Evolutionary conservation across 2,797 vertebrate species (phyloP), one percentile per base, ranked within the genome.

Genomic region (Moxostoma hubbsi): DNA sequence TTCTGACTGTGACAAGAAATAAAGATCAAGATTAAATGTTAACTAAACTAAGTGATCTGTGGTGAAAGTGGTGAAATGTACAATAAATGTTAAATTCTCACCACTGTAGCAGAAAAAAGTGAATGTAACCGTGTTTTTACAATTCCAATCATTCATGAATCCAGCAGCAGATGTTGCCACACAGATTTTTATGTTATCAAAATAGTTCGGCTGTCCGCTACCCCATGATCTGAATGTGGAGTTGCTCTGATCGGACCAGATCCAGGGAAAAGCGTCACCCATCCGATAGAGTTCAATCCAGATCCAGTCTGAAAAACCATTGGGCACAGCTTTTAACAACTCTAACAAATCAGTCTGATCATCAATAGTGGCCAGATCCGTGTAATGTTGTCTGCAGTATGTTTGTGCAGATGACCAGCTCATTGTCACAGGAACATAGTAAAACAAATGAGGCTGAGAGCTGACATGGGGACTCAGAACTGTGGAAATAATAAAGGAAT

Each of bases 241-340:
- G 18, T 9, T 0, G 11, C 70, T 61, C 55, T 9, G 46, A 61
- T 73, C 57, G 1, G 70, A 73, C 57, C 57, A 73, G 45, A 59
- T 59, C 70, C 55, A 73, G 45, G 53, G 9, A 16, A 3, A 0
- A 11, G 0, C 1, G 0, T 0, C 15, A 9, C 5, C 1, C 11
- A 0, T 10, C 15, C 16, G 46, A 49, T 73, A 9, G 15, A 73
- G 57, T 24, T 55, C 70, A 50, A 73, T 73, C 70, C 55, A 73
- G 6, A 50, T 11, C 9, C 0, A 0, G 7, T 13, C 2, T 1
- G 18, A 0, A 10, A 43, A 43, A 2, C 1, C 16, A 0, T 5
- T 49, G 13, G 67, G 13, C 1, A 15, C 46, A n/a, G 8, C 5
- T 4, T n/a, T 5, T 9, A 61, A 10, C 10, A 72, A 6, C 15